A percentile compares a stretch with the other conserved stretches of the same genome.
These are phyloP conservation scores for Tetrax tetrax DNA, from an alignment of 2,113 vertebrate genomes.

Conservation along the genomic window DNA sequence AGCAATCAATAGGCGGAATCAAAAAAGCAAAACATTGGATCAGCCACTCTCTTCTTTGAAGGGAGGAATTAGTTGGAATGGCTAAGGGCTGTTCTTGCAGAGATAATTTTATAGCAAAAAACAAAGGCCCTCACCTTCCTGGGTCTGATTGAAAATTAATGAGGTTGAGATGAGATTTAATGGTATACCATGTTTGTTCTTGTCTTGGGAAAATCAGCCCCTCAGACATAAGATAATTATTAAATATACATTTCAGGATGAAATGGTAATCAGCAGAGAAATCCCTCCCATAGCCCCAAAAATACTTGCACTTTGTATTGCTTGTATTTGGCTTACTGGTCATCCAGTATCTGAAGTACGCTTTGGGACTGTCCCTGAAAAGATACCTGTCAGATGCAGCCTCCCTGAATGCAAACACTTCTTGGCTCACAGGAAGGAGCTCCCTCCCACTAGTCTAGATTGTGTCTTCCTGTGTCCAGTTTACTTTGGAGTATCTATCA, in stretches of 20 bases:
- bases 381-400: neutral
- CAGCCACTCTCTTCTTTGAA: neutral
- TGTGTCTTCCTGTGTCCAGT: neutral
- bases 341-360: neutral
- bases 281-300: neutral
- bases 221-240: neutral
- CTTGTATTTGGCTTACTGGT: neutral
- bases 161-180: neutral
- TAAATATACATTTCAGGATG: neutral
- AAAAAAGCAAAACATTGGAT: neutral
- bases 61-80: neutral
- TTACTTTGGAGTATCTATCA: neutral
- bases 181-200: neutral
- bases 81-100: neutral
- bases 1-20: neutral
- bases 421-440: neutral
- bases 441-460: neutral
- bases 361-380: neutral
- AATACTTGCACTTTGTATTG: neutral
- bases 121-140: neutral
- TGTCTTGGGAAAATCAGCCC: neutral
- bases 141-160: neutral
- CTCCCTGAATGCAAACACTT: neutral
- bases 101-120: neutral
- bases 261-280: neutral